These are phyloP conservation scores for Xanthostigma xanthostigma DNA, from an alignment of 2,888 invertebrate genomes.

Conservation along the genomic window DNA sequence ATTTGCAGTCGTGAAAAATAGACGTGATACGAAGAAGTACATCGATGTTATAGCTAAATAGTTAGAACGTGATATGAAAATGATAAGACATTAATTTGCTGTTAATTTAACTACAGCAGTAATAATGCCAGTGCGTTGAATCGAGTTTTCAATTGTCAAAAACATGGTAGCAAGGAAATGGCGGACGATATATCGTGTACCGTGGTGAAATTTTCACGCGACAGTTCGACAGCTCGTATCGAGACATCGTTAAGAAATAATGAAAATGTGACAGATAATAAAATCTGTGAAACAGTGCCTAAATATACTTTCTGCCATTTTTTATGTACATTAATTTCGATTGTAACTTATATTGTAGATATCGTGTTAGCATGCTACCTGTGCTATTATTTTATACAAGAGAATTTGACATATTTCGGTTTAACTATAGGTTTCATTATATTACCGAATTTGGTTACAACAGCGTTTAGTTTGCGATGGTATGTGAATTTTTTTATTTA, in stretches of 20 bases:
- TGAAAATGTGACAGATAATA: slow-evolving; percentile 16
- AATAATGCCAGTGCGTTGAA: too few relatives aligned
- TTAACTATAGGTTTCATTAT: slow-evolving; percentile 34
- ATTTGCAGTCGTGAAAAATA: too few relatives aligned
- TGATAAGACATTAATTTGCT: too few relatives aligned
- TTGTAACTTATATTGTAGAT: slow-evolving; percentile 29
- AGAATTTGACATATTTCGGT: slow-evolving; percentile 30
- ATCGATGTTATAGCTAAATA: too few relatives aligned
- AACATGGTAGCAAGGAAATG: slow-evolving; percentile 18
- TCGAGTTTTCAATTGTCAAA: too few relatives aligned
- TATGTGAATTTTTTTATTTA: slow-evolving; percentile 17
- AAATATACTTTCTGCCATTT: slow-evolving; percentile 26
- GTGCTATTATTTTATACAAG: slow-evolving; percentile 27
- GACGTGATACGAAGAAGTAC: too few relatives aligned
- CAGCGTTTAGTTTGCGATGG: slow-evolving; percentile 35
- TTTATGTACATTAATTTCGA: slow-evolving; percentile 29
- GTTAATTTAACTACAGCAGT: too few relatives aligned
- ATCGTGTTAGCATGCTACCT: slow-evolving; percentile 27
- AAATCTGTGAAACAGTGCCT: slow-evolving; percentile 22
- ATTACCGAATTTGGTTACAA: slow-evolving; percentile 33
- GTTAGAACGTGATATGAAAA: too few relatives aligned
- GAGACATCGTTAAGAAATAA: slow-evolving; percentile 20
- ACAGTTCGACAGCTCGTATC: slow-evolving; percentile 26
- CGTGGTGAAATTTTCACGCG: slow-evolving; percentile 29
- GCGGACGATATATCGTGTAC: slow-evolving; percentile 25